Evolutionary conservation across 2,888 invertebrate genomes (phyloP), one percentile per base, ranked within the genome.

Genomic region (Sisyra nigra): DNA sequence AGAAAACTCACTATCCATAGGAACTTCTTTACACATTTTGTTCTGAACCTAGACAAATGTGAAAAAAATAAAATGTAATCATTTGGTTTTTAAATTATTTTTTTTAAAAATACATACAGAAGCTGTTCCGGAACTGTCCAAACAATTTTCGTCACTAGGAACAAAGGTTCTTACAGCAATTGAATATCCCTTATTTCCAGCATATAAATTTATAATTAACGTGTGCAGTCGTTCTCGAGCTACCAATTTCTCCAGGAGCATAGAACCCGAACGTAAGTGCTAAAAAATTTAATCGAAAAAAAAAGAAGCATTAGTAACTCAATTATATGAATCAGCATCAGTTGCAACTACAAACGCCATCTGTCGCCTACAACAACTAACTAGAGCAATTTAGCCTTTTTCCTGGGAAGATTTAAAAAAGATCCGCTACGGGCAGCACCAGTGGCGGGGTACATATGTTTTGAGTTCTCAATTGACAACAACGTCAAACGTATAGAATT

Each of bases 141-240:
- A 10, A 37, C 19, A 9, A 37, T 4, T 35, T 11, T 37, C 37
- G 7, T 37, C 37, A 19, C 18, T 14, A n/a, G 37, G 8, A 15
- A 37, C 37, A 37, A 35, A 42, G 18, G 46, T 48, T 40, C 50
- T 49, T 49, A 62, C 54, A 34, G 61, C 59, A 53, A 67, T 55
- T 44, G 88, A 85, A 67, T 88, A 92, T 53, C 92, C 92, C 65
- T 91, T 88, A 67, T 88, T 87, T 44, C 84, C 87, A 47, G 89
- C 85, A 67, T 91, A 88, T 54, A 93, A 70, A 67, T 89, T 93
- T 54, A 93, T 72, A 56, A 92, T 82, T 58, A 93, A 69, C 50
- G 88, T 89, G 61, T 88, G 88, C 54, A 92, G 72, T 61, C 80
- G 80, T 65, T 92, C 89, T 57, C 76, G 74, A 57, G 80, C 76